Conservation (phyloP, 1,140 invertebrate genomes). For the Dendrolimus kikuchii region DNA sequence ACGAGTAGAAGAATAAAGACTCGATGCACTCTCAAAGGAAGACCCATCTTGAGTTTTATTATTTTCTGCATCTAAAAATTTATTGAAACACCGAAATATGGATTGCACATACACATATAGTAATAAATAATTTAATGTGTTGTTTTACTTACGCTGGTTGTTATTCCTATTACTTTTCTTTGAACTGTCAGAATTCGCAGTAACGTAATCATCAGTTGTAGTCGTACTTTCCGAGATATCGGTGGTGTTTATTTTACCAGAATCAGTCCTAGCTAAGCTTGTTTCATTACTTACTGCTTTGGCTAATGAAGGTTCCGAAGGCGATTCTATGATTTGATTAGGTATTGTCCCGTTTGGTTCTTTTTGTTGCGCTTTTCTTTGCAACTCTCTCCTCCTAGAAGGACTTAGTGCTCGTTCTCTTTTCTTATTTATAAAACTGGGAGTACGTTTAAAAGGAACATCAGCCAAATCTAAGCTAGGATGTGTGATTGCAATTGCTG, state of each 20-base stretch:
- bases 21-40: conserved; percentile 87
- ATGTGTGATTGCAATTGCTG: conserved; percentile 68
- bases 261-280: conserved; percentile 77
- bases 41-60: conserved; percentile 78
- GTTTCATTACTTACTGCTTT: conserved; percentile 59
- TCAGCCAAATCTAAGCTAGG: conserved; percentile 63
- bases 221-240: conserved; percentile 88
- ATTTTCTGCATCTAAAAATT: conserved; percentile 57
- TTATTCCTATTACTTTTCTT: conserved; percentile 65
- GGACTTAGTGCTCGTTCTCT: conserved; percentile 68
- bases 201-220: conserved; percentile 91
- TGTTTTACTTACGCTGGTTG: conserved; percentile 51
- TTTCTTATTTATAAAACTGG: conserved; percentile 67
- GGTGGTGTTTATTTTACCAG: conserved; percentile 80
- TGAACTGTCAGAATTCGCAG: conserved; percentile 86
- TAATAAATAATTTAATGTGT: conserved; percentile 4
- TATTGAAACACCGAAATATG: conserved; percentile 6
- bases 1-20: conserved; percentile 81
- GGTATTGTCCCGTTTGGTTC: conserved; percentile 61
- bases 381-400: conserved; percentile 65
- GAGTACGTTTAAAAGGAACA: conserved; percentile 61
- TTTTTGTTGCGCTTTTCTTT: conserved; percentile 56
- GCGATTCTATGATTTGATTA: conserved; percentile 49
- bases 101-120: conserved; percentile 1
- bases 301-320: conserved; percentile 42